A percentile compares a stretch with the other conserved stretches of the same genome.
Conservation (phyloP, 2,888 invertebrate genomes). For the Lamellibrachia columna region DNA sequence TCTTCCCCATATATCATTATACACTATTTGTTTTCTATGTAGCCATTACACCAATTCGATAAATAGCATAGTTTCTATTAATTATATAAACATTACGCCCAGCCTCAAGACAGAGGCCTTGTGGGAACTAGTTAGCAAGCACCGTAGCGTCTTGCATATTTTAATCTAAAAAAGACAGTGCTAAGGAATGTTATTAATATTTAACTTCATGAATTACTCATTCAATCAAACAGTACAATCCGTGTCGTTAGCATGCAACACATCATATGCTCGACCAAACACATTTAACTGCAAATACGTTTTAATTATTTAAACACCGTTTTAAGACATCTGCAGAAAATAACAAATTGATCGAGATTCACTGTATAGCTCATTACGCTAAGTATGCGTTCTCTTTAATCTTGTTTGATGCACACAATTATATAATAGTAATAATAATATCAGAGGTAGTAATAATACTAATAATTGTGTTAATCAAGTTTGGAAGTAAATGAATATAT, state of each 20-base stretch:
- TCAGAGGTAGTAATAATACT: neutral
- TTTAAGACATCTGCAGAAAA: neutral
- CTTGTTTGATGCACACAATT: neutral
- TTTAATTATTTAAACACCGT: neutral
- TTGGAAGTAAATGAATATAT: no score
- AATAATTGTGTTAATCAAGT: no score
- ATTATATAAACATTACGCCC: neutral
- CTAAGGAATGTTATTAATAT: neutral
- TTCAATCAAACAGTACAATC: neutral
- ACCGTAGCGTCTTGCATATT: neutral
- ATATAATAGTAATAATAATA: neutral
- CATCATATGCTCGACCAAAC: neutral
- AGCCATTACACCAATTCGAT: neutral
- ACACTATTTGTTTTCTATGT: neutral
- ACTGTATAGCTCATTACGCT: neutral
- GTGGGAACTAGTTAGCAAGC: neutral
- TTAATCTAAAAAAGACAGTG: neutral
- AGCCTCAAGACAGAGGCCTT: neutral
- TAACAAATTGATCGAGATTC: neutral
- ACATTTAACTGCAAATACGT: neutral
- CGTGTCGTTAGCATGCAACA: neutral
- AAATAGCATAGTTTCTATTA: neutral
- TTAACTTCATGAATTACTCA: neutral
- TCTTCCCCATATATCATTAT: neutral
- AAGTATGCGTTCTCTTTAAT: neutral